Conservation (phyloP, 1,140 invertebrate genomes). For the Batillaria attramentaria region DNA sequence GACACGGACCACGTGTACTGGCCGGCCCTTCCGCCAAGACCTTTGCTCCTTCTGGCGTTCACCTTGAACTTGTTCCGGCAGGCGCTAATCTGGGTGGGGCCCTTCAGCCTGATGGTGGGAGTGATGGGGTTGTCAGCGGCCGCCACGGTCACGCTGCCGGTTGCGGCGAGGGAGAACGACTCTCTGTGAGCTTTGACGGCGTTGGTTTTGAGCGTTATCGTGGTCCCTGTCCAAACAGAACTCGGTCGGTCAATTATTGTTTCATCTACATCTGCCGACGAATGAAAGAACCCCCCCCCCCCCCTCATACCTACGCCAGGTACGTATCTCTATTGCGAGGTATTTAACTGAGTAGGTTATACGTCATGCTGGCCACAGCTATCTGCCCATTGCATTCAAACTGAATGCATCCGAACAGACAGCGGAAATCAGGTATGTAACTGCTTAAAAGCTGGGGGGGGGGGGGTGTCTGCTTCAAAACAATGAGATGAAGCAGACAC, state of each 20-base stretch:
- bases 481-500: too few relatives aligned
- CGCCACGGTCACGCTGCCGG: constrained; percentile 14
- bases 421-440: too few relatives aligned
- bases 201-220: constrained; percentile 1
- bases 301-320: not conserved
- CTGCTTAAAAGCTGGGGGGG: too few relatives aligned
- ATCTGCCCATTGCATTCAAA: too few relatives aligned
- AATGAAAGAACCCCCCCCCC: too few relatives aligned
- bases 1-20: constrained; percentile 25
- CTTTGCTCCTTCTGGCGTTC: constrained; percentile 12
- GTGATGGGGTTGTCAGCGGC: constrained; percentile 18
- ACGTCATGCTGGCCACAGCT: too few relatives aligned
- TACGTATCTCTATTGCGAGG: too few relatives aligned
- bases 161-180: not conserved
- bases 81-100: constrained; percentile 11
- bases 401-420: too few relatives aligned
- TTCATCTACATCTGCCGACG: too few relatives aligned
- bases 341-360: too few relatives aligned
- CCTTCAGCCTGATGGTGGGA: constrained; percentile 7
- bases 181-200: constrained; percentile 17
- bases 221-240: constrained; percentile 10
- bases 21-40: constrained; percentile 19
- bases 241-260: too few relatives aligned
- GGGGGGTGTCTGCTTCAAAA: too few relatives aligned
- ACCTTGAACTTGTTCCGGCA: constrained; percentile 20